A percentile compares a stretch with the other conserved stretches of the same genome.
Conservation (phyloP, 2,797 vertebrate genomes). For the Apogon hyalosoma region DNA sequence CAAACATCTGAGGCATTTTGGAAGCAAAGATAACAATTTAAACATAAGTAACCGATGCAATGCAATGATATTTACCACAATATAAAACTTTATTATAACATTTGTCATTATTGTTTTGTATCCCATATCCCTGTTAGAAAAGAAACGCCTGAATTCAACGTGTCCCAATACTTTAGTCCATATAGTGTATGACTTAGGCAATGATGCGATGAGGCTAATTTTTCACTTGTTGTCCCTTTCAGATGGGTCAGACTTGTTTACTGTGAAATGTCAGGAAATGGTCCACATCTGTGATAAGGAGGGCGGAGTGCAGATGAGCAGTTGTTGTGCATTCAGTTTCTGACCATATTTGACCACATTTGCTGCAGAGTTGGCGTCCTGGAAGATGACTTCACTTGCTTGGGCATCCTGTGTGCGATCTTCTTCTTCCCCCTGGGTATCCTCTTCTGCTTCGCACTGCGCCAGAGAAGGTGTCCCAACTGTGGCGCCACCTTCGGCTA, state of each 20-base stretch:
- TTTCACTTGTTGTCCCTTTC: neutral
- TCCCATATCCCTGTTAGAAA: no score
- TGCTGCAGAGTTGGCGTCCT: slow-evolving; percentile 93
- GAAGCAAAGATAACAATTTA: no score
- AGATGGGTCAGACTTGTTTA: neutral
- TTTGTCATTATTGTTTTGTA: no score
- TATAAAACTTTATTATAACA: no score
- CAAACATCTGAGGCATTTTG: no score
- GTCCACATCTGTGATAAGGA: neutral
- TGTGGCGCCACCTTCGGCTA: slow-evolving; percentile 96
- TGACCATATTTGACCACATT: neutral
- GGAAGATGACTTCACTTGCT: slow-evolving; percentile 98
- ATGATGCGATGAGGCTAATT: no score
- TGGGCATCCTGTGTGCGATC: slow-evolving; percentile 96
- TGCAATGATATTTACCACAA: no score
- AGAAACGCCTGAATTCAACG: no score
- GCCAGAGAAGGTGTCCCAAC: slow-evolving; percentile 97
- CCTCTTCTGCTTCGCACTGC: slow-evolving; percentile 96
- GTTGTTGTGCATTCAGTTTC: neutral
- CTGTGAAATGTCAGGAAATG: neutral
- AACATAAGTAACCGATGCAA: no score
- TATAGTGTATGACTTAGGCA: no score
- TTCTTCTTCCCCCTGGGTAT: slow-evolving; percentile 97
- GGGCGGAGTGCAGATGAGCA: neutral
- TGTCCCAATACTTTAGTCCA: no score